Percentiles rank a stretch among this genome's conserved stretches.
phyloP scores from a whole-genome alignment of 2,113 vertebrate species.

The Mobula birostris region DNA sequence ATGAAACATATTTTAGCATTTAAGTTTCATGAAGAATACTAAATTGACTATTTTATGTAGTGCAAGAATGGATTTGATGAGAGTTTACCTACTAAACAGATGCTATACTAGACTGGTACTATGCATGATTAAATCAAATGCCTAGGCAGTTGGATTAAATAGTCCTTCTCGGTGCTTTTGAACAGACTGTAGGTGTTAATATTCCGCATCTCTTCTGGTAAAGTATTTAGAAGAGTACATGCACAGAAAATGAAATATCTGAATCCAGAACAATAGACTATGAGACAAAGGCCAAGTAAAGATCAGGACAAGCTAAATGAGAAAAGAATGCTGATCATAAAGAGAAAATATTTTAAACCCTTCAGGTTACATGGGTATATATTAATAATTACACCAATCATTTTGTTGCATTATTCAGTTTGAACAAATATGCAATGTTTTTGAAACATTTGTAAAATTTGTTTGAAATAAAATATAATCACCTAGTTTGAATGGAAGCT shows the following conservation, averaged over 20 bases:
- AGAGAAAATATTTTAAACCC: neutral
- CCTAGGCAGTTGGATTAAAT: conserved; percentile 29
- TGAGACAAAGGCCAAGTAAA: conserved; percentile 27
- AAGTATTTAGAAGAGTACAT: conserved; percentile 25
- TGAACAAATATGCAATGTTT: neutral
- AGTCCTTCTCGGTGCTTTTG: conserved; percentile 18
- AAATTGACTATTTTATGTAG: conserved; percentile 31
- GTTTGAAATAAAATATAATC: neutral
- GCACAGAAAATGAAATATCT: conserved; percentile 28
- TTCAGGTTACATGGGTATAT: neutral
- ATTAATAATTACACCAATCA: neutral
- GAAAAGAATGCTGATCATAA: conserved; percentile 24
- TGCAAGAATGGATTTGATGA: conserved; percentile 29
- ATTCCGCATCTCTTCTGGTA: conserved; percentile 28
- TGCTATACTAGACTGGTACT: conserved; percentile 26
- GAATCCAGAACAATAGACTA: conserved; percentile 2
- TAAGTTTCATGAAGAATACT: conserved; percentile 25
- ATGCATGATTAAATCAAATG: conserved; percentile 35
- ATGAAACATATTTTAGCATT: conserved; percentile 33
- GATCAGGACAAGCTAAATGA: neutral
- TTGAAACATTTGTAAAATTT: neutral
- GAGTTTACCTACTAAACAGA: conserved; percentile 34
- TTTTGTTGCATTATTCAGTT: neutral
- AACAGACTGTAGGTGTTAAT: conserved; percentile 35
- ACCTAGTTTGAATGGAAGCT: neutral